Percentiles rank a stretch among this genome's conserved stretches.
These are phyloP conservation scores for Xiphophorus hellerii DNA, from an alignment of 2,113 vertebrate species.

Conservation along the genomic window DNA sequence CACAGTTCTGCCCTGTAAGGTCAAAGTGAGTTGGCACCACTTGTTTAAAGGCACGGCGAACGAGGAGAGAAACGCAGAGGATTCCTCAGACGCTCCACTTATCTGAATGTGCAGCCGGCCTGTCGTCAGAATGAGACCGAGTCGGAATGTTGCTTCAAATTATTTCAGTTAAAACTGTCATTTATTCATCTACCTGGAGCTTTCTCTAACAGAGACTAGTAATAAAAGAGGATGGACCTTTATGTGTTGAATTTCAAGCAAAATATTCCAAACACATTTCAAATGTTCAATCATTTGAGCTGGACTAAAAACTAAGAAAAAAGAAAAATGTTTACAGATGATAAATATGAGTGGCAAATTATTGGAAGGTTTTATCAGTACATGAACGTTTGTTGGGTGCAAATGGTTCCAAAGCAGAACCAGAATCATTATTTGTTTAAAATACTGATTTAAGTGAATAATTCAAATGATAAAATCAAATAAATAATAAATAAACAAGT, in stretches of 20 bases:
- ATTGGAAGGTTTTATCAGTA: background rate
- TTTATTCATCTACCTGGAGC: background rate
- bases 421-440: background rate
- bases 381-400: background rate
- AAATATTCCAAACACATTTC: background rate
- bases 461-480: background rate
- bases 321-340: background rate
- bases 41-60: slow-evolving; percentile 68
- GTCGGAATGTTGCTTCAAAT: background rate
- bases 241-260: background rate
- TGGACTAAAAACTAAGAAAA: background rate
- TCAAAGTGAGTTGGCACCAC: slow-evolving; percentile 78
- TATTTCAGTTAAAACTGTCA: background rate
- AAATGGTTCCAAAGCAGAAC: background rate
- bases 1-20: slow-evolving; percentile 64
- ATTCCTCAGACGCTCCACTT: slow-evolving; percentile 38
- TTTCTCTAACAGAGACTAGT: background rate
- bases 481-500: too few species aligned
- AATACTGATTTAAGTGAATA: background rate
- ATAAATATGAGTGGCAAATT: background rate
- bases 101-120: slow-evolving; percentile 80
- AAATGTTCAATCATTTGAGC: background rate
- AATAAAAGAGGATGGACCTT: background rate
- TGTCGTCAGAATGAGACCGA: slow-evolving; percentile 17
- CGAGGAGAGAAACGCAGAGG: slow-evolving; percentile 68